A percentile compares a stretch with the other conserved stretches of the same genome.
phyloP scores from a whole-genome alignment of 1,140 invertebrate species.

The Saccostrea echinata region DNA sequence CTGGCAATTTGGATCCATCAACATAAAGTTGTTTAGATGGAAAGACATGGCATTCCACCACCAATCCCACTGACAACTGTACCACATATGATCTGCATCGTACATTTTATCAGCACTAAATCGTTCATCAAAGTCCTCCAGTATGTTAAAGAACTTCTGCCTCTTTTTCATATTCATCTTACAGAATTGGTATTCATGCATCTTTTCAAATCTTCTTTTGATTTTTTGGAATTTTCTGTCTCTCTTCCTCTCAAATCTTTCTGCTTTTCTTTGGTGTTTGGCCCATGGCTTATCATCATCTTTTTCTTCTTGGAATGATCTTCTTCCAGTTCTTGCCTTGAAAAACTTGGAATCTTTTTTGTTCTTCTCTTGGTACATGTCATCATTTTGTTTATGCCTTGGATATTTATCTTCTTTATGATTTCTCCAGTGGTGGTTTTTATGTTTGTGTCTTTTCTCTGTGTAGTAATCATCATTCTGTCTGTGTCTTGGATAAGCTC shows the following conservation, averaged over 20 bases:
- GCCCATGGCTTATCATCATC: conserved; percentile 5
- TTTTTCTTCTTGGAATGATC: conserved; percentile 31
- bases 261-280: background rate
- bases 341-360: background rate
- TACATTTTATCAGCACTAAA: background rate
- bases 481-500: conserved; percentile 11
- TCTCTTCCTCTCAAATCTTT: conserved; percentile 31
- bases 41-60: conserved; percentile 35
- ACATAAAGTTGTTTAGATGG: background rate
- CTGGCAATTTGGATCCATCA: conserved; percentile 26
- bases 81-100: conserved; percentile 24
- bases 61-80: conserved; percentile 39
- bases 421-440: conserved; percentile 32
- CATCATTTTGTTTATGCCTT: conserved; percentile 13
- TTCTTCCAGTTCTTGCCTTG: conserved; percentile 35
- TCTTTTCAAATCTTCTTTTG: conserved; percentile 31
- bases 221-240: conserved; percentile 32
- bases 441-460: conserved; percentile 9
- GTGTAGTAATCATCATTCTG: conserved; percentile 27
- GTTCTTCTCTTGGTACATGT: conserved; percentile 21
- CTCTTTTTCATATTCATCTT: conserved; percentile 32
- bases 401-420: conserved; percentile 31
- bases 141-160: conserved; percentile 8
- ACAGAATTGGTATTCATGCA: conserved; percentile 20
- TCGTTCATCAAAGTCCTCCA: conserved; percentile 29